A percentile compares a stretch with the other conserved stretches of the same genome.
phyloP scores from a whole-genome alignment of 2,888 invertebrate genomes.

The Eristalinus aeneus region DNA sequence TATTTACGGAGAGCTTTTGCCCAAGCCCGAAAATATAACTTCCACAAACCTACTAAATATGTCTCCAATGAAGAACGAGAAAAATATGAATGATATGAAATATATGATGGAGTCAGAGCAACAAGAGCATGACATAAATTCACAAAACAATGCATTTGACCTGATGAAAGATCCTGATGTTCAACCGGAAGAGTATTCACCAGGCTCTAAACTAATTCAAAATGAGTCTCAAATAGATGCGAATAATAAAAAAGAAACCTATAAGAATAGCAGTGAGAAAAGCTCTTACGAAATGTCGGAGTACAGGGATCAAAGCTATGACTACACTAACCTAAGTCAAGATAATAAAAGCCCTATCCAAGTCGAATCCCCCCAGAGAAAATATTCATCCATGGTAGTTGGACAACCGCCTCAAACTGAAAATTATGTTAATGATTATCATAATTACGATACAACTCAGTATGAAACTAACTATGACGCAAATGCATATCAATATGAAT shows the following conservation, averaged over 20 bases:
- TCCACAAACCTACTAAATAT: constrained; percentile 23
- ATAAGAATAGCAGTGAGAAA: constrained; percentile 12
- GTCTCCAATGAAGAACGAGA: not conserved
- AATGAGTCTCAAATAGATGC: not conserved
- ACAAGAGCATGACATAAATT: constrained; percentile 14
- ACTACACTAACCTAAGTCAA: not conserved
- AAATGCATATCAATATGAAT: constrained; percentile 78
- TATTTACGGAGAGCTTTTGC: constrained; percentile 79
- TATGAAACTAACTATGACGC: constrained; percentile 76
- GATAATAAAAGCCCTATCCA: constrained; percentile 68
- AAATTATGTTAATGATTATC: constrained; percentile 75
- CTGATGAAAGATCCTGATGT: constrained; percentile 12
- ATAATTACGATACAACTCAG: constrained; percentile 77
- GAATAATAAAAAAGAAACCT: constrained; percentile 1
- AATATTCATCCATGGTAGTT: constrained; percentile 18
- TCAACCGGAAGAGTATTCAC: not conserved
- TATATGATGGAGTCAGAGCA: not conserved
- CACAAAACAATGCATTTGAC: constrained; percentile 16
- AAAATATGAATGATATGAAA: not conserved
- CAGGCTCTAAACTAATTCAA: constrained; percentile 7
- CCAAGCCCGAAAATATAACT: constrained; percentile 42
- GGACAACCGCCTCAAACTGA: constrained; percentile 72
- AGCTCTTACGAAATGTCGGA: not conserved
- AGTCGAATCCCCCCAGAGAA: constrained; percentile 67
- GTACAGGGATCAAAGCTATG: constrained; percentile 21